Conservation (phyloP, 1,140 invertebrate species). For the Harlomillsia oculata region DNA sequence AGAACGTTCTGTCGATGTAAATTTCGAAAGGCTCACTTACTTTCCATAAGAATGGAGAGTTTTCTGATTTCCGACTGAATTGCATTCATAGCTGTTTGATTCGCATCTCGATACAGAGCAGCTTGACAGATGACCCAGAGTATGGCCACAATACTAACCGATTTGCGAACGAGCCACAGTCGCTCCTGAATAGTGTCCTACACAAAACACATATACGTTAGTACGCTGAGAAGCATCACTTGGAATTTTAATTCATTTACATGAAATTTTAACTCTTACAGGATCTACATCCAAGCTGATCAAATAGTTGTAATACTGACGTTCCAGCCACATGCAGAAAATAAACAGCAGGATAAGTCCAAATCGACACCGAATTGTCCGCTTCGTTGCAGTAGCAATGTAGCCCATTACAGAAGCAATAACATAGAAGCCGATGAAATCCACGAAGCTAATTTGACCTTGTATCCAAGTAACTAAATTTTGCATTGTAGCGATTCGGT, state of each 20-base stretch:
- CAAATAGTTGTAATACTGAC: conserved; percentile 28
- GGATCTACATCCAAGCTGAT: conserved; percentile 7
- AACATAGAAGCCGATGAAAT: conserved; percentile 50
- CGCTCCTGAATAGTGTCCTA: conserved; percentile 38
- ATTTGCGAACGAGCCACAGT: conserved; percentile 38
- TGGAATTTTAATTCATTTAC: conserved; percentile 11
- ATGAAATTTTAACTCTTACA: conserved; percentile 3
- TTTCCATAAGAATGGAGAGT: conserved; percentile 18
- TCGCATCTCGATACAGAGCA: conserved; percentile 39
- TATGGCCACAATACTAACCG: conserved; percentile 33
- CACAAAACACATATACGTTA: neutral
- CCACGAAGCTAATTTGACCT: conserved; percentile 50
- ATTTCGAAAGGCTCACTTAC: conserved; percentile 32
- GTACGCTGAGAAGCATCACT: no score
- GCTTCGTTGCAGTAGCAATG: conserved; percentile 46
- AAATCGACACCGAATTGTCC: conserved; percentile 45
- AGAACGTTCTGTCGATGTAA: neutral
- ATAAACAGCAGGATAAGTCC: conserved; percentile 47
- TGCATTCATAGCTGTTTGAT: conserved; percentile 39
- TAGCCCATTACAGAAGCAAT: conserved; percentile 45
- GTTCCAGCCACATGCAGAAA: conserved; percentile 40
- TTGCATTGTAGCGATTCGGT: conserved; percentile 47
- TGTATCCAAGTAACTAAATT: conserved; percentile 44
- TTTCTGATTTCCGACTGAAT: conserved; percentile 30
- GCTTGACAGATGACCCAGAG: conserved; percentile 36